Conservation (phyloP, 2,113 vertebrate genomes). For the Istiophorus platypterus region DNA sequence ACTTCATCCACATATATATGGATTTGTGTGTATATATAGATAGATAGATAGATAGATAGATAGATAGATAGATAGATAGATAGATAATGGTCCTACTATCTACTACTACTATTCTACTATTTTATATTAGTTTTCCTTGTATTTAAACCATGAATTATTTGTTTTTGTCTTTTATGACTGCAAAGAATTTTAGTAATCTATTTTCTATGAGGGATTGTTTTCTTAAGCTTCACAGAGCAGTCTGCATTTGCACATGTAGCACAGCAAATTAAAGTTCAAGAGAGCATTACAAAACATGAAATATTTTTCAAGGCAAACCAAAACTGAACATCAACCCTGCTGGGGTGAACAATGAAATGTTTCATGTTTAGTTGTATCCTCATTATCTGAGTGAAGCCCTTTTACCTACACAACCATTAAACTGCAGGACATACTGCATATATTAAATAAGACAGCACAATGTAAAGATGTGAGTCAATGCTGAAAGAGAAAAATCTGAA, state of each 20-base stretch:
- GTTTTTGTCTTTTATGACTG: background rate
- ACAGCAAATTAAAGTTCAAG: constrained; percentile 14
- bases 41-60: too few relatives aligned
- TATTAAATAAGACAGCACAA: background rate
- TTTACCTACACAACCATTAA: background rate
- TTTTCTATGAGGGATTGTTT: background rate
- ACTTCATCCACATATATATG: too few relatives aligned
- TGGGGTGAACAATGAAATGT: background rate
- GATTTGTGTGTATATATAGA: too few relatives aligned
- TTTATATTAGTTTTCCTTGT: too few relatives aligned
- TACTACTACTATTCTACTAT: too few relatives aligned
- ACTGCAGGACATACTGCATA: too few relatives aligned
- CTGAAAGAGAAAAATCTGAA: background rate
- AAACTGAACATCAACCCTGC: too few relatives aligned
- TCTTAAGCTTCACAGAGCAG: background rate
- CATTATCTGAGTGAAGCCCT: background rate
- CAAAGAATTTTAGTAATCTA: background rate
- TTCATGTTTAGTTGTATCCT: background rate
- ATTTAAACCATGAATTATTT: background rate
- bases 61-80: too few relatives aligned
- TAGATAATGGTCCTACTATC: too few relatives aligned
- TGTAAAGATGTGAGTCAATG: background rate
- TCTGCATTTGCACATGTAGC: background rate
- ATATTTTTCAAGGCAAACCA: background rate
- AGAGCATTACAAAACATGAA: background rate